Percentiles rank a stretch among this genome's conserved stretches.
These are phyloP conservation scores for Alloplasta piceator DNA, from an alignment of 2,888 invertebrate species.

Conservation along the genomic window DNA sequence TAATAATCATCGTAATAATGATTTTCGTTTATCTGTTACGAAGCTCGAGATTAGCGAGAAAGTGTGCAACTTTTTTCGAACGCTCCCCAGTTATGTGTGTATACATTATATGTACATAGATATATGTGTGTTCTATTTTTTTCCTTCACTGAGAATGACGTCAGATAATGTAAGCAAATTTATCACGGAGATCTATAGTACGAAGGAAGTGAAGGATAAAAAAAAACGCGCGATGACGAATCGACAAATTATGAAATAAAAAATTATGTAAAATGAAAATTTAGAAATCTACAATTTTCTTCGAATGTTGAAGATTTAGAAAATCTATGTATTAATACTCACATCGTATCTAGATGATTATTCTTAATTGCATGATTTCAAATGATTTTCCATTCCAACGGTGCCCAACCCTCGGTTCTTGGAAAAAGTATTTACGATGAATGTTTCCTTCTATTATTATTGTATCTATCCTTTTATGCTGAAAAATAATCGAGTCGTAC, in stretches of 20 bases:
- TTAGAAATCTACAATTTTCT: no score
- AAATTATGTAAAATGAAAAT: not conserved
- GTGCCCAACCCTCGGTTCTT: no score
- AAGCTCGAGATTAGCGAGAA: slow-evolving; percentile 5
- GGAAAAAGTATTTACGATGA: no score
- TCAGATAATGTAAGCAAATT: slow-evolving; percentile 7
- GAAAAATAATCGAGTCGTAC: no score
- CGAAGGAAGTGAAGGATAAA: not conserved
- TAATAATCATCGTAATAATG: not conserved
- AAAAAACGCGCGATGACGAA: not conserved
- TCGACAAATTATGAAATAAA: not conserved
- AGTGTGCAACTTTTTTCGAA: not conserved
- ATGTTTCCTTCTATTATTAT: no score
- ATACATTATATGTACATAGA: not conserved
- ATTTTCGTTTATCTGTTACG: slow-evolving; percentile 5
- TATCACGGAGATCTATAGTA: slow-evolving; percentile 2
- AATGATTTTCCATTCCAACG: no score
- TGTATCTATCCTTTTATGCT: no score
- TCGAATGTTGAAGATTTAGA: no score
- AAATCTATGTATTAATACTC: no score
- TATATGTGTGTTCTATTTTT: not conserved
- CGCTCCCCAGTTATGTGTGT: not conserved
- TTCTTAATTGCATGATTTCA: no score
- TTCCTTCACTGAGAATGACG: slow-evolving; percentile 5
- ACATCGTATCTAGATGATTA: no score